These are phyloP conservation scores for Diabrotica balteata DNA, from an alignment of 2,888 invertebrate genomes.

Conservation along the genomic window DNA sequence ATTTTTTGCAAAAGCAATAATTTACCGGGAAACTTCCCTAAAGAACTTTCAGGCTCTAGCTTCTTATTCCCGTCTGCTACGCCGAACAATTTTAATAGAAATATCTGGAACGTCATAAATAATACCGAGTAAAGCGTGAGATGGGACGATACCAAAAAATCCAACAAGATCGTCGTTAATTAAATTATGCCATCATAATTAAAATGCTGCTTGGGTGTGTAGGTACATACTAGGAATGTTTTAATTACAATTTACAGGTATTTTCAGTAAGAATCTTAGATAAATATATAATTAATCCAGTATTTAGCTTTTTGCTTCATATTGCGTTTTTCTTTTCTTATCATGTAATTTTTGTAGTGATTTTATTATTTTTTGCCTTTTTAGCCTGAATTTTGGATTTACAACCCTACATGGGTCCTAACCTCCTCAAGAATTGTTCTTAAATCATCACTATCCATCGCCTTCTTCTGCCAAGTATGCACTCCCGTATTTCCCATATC, in stretches of 20 bases:
- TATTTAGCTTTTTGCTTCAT: too few species aligned
- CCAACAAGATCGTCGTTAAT: constrained; percentile 37
- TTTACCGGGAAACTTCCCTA: not conserved
- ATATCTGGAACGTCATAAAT: constrained; percentile 26
- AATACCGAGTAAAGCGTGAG: constrained; percentile 4
- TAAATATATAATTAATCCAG: too few species aligned
- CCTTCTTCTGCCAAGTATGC: too few species aligned
- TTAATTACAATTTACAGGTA: constrained; percentile 19
- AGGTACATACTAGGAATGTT: constrained; percentile 34
- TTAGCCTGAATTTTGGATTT: too few species aligned
- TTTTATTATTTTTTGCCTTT: too few species aligned
- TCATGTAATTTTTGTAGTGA: too few species aligned
- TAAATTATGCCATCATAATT: constrained; percentile 43
- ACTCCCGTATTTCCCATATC: too few species aligned
- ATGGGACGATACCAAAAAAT: constrained; percentile 1
- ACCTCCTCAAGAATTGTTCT: too few species aligned
- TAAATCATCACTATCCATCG: too few species aligned
- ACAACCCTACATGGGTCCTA: too few species aligned
- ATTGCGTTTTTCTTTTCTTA: too few species aligned
- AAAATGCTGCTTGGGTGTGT: constrained; percentile 39
- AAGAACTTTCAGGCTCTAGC: not conserved
- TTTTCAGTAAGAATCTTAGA: too few species aligned
- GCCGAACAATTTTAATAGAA: constrained; percentile 29
- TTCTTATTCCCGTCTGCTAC: constrained; percentile 5
- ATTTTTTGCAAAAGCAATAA: not conserved